Base-by-base conservation (phyloP, 2,888 invertebrate species). In the Philaethria dido region DNA sequence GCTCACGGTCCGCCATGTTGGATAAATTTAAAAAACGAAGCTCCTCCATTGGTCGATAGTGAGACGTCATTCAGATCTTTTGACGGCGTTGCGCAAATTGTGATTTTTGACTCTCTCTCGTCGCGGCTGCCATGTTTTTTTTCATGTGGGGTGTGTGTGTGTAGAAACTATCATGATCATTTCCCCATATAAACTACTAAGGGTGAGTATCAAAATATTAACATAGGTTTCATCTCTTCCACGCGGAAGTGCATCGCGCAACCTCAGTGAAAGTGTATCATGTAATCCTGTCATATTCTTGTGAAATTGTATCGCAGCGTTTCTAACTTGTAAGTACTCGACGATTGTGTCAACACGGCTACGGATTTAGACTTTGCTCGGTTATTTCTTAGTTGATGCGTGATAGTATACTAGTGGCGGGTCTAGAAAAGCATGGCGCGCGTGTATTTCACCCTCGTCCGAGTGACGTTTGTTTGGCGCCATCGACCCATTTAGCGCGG, bases 81-180 rank as follows among this genome's bases (percentile, higher is more conserved):
- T 86, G 88, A 88, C 89, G 87, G 88, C 87, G 89, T 89, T 89
- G 91, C 92, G 93, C 90, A 92, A 87, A 90, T 85, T 83, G 84
- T 80, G 85, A 82, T 87, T 85, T 88, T 87, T 85, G 85, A 84
- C 87, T 90, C 85, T 81, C 84, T 81, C 83, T 88, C 81, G 81
- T 85, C 84, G 82, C 82, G 91, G 89, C 94, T 95, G 95, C 95
- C 96, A 96, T 96, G 95, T 95, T 95, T 95, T 95, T 94, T 94
- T 94, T 94, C 93, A 93, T 94, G 94, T 94, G 95, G 95, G 95
- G 94, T 95, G 91, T 89, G 86, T 89, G 88, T 90, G 85, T 88
- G 83, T 86, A 85, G 83, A 85, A 77, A 75, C 74, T 84, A 80
- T 88, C 86, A 92, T 92, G 92, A 81, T 86, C 85, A 81, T 88